Evolutionary conservation across 2,113 vertebrate species (phyloP).

Genomic region (Poicephalus gulielmi): DNA sequence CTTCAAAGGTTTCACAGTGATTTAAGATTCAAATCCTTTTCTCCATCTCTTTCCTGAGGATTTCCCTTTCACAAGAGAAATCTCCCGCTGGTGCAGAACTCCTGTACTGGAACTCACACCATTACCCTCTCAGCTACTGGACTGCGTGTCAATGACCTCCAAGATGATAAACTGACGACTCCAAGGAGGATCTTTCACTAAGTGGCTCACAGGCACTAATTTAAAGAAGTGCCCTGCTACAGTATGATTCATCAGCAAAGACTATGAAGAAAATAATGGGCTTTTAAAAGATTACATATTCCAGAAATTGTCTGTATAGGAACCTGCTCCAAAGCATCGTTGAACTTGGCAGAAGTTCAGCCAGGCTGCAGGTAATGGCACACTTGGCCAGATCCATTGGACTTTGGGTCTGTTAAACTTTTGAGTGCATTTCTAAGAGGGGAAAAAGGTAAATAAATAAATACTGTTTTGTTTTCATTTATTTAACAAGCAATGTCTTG

Average conservation of each 20-base stretch:
- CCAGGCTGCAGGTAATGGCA: neutral
- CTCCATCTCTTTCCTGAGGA: neutral
- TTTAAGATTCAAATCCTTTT: slow-evolving; percentile 12
- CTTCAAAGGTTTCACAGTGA: neutral
- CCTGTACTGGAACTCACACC: neutral
- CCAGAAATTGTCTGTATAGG: neutral
- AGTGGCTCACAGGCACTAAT: neutral
- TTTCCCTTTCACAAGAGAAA: neutral
- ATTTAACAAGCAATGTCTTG: neutral
- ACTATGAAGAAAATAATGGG: neutral
- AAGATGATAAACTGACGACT: neutral
- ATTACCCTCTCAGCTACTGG: neutral
- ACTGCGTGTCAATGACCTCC: neutral
- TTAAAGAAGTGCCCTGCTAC: neutral
- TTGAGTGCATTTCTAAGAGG: neutral
- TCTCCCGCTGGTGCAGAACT: neutral
- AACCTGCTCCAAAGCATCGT: neutral
- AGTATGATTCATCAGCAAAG: neutral
- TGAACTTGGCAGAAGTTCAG: neutral
- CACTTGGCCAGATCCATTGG: neutral
- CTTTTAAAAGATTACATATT: neutral
- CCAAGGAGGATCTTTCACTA: neutral
- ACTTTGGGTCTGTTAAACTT: neutral
- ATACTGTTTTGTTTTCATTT: neutral
- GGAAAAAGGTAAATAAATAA: neutral